These are phyloP conservation scores for Philopedon plagiatum DNA, from an alignment of 2,888 invertebrate genomes.

Conservation along the genomic window DNA sequence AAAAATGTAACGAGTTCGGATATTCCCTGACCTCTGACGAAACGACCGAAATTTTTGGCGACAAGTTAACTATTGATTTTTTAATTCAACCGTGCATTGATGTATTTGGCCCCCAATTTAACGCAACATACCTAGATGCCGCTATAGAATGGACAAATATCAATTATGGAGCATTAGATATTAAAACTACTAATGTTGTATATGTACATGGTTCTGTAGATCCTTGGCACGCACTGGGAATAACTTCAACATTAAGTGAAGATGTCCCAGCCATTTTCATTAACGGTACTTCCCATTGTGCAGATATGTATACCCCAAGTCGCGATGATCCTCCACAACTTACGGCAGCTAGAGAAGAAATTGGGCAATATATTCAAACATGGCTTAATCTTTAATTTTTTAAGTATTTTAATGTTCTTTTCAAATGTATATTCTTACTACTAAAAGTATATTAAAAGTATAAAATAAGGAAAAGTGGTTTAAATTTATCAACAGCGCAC, in stretches of 20 bases:
- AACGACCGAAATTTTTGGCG: slow-evolving; percentile 78
- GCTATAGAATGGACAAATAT: slow-evolving; percentile 82
- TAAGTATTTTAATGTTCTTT: too few relatives aligned
- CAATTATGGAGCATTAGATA: slow-evolving; percentile 83
- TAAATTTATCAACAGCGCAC: too few relatives aligned
- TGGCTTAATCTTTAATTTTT: slow-evolving; percentile 44
- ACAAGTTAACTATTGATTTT: slow-evolving; percentile 82
- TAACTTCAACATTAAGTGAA: slow-evolving; percentile 73
- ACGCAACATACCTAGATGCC: slow-evolving; percentile 73
- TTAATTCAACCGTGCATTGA: slow-evolving; percentile 87
- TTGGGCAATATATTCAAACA: slow-evolving; percentile 60
- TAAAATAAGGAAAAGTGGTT: too few relatives aligned
- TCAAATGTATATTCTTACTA: too few relatives aligned
- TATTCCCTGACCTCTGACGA: slow-evolving; percentile 92
- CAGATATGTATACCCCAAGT: slow-evolving; percentile 89
- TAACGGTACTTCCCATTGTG: slow-evolving; percentile 87
- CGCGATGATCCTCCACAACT: slow-evolving; percentile 78
- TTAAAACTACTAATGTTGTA: slow-evolving; percentile 79
- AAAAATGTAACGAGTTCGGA: slow-evolving; percentile 96
- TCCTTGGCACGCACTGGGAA: slow-evolving; percentile 89
- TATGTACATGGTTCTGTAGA: slow-evolving; percentile 92
- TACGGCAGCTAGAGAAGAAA: slow-evolving; percentile 76
- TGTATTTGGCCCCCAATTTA: slow-evolving; percentile 83
- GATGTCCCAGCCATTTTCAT: slow-evolving; percentile 82
- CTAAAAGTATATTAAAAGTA: too few relatives aligned